phyloP scores from a whole-genome alignment of 1,140 invertebrate genomes.

The Aphaenogaster rudis region DNA sequence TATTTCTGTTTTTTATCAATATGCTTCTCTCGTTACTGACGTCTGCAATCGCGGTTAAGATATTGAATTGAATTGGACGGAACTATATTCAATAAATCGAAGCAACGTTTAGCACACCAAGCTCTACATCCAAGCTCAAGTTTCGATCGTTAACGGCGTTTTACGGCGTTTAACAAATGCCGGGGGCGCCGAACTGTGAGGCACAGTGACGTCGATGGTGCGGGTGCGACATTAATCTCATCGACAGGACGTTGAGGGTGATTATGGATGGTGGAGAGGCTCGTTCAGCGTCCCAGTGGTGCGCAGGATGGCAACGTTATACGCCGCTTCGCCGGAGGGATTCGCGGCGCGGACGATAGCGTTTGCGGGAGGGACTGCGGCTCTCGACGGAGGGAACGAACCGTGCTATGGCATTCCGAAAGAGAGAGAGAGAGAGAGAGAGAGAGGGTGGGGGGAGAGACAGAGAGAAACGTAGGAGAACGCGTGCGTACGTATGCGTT shows the following conservation, averaged over 20 bases:
- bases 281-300: constrained; percentile 67
- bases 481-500: constrained; percentile 21
- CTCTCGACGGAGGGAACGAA: constrained; percentile 64
- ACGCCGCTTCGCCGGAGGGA: constrained; percentile 61
- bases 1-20: background rate
- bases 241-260: constrained; percentile 80
- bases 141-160: constrained; percentile 54
- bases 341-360: constrained; percentile 41
- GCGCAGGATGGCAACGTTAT: constrained; percentile 70
- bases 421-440: constrained; percentile 23
- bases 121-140: background rate
- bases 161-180: constrained; percentile 55
- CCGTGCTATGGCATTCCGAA: constrained; percentile 58
- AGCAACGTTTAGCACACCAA: constrained; percentile 1
- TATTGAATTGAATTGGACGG: constrained; percentile 9
- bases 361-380: constrained; percentile 28
- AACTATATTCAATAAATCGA: background rate
- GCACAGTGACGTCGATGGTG: constrained; percentile 34
- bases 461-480: background rate
- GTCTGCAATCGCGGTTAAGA: background rate
- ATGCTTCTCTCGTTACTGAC: background rate
- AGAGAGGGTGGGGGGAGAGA: background rate
- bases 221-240: constrained; percentile 81
- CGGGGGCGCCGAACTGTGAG: constrained; percentile 22
- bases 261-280: constrained; percentile 77